A percentile compares a stretch with the other conserved stretches of the same genome.
Evolutionary conservation across 2,113 vertebrate genomes (phyloP).

Genomic region (Progne subis): DNA sequence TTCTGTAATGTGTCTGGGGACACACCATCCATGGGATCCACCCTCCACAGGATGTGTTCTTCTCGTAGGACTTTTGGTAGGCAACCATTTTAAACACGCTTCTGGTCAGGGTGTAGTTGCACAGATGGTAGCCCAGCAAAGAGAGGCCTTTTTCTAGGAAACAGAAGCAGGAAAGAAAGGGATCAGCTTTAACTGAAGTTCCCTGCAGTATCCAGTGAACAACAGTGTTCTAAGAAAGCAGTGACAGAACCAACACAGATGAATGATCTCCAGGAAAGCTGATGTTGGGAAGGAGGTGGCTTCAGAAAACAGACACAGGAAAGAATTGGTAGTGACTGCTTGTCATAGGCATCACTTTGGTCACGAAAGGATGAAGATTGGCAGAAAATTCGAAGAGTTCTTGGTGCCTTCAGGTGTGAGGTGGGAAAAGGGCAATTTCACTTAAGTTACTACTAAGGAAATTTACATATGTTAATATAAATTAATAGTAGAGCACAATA

Average conservation of each 20-base stretch:
- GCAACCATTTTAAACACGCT: conserved; percentile 65
- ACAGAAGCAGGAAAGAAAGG: neutral
- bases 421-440: neutral
- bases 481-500: neutral
- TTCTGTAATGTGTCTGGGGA: conserved; percentile 71
- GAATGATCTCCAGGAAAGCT: neutral
- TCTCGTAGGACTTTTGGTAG: conserved; percentile 67
- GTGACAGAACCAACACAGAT: neutral
- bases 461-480: neutral
- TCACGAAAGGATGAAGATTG: neutral
- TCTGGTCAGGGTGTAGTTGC: conserved; percentile 71
- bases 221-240: neutral
- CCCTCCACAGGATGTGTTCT: conserved; percentile 74
- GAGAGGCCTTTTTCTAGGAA: conserved; percentile 78
- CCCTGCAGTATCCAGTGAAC: neutral
- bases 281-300: neutral
- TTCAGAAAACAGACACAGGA: neutral
- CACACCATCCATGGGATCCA: conserved; percentile 86
- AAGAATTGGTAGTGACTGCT: neutral
- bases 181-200: neutral
- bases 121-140: conserved; percentile 82
- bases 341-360: neutral
- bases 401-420: neutral
- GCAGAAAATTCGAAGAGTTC: neutral
- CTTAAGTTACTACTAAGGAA: neutral